Conservation (phyloP, 2,113 vertebrate genomes). For the Archocentrus centrarchus region DNA sequence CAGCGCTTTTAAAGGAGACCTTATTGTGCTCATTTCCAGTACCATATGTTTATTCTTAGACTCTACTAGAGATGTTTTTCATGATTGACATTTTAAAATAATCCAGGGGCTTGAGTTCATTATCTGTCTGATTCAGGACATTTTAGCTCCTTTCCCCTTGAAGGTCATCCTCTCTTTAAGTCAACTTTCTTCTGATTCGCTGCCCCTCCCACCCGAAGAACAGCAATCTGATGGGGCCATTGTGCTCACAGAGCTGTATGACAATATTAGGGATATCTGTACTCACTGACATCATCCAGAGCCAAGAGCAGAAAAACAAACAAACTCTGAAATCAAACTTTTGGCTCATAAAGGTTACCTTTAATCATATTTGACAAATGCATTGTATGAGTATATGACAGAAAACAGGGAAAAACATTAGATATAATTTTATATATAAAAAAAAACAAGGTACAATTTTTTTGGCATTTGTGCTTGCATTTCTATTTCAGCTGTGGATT, state of each 20-base stretch:
- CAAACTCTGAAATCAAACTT: background rate
- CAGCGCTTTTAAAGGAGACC: constrained; percentile 5
- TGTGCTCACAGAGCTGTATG: background rate
- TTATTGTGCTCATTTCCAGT: constrained; percentile 1
- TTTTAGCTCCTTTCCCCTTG: background rate
- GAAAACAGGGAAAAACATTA: background rate
- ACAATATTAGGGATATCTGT: background rate
- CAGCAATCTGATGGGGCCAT: background rate
- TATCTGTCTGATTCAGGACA: background rate
- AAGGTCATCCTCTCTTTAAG: background rate
- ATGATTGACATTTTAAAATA: background rate
- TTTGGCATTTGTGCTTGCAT: background rate
- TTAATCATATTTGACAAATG: background rate
- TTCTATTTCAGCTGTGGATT: background rate
- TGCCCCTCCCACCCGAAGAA: background rate
- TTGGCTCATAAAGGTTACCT: background rate
- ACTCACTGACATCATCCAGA: background rate
- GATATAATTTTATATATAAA: background rate
- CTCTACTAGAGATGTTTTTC: background rate
- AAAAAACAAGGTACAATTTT: background rate
- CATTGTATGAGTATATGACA: background rate
- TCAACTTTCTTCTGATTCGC: background rate
- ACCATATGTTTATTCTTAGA: constrained; percentile 6
- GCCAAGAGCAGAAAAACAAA: background rate
- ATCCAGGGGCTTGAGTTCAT: background rate